Conservation (phyloP, 1,140 invertebrate genomes). For the Geopemphigus sp. region DNA sequence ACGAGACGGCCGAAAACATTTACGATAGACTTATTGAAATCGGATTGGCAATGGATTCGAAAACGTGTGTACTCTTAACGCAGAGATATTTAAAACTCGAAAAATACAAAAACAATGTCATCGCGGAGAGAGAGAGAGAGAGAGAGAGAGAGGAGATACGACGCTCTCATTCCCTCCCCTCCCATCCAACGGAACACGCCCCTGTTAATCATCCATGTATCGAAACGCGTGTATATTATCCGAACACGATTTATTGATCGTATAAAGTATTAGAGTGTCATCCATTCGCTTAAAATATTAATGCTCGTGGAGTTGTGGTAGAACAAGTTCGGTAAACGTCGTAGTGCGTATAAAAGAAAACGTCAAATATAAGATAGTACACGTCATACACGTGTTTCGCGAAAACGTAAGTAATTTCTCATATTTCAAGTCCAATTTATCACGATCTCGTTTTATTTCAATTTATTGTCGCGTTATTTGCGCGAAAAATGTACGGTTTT, state of each 20-base stretch:
- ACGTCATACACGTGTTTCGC: background rate
- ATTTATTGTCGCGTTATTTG: background rate
- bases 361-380: slow-evolving; percentile 6
- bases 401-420: background rate
- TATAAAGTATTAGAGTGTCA: slow-evolving; percentile 18
- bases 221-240: background rate
- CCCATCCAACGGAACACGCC: background rate
- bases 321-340: slow-evolving; percentile 6
- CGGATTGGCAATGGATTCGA: too few species aligned
- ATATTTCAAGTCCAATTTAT: slow-evolving; percentile 15
- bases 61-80: too few species aligned
- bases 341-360: background rate
- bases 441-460: background rate
- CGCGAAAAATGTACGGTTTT: too few species aligned
- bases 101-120: too few species aligned
- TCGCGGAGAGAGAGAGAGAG: too few species aligned
- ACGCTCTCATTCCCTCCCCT: too few species aligned
- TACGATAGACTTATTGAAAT: too few species aligned
- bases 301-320: background rate
- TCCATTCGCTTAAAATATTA: slow-evolving; percentile 10
- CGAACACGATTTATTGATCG: background rate
- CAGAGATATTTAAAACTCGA: too few species aligned
- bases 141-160: too few species aligned
- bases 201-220: background rate
- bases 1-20: too few species aligned